Conservation (phyloP, 2,113 vertebrate species). For the Clarias gariepinus region DNA sequence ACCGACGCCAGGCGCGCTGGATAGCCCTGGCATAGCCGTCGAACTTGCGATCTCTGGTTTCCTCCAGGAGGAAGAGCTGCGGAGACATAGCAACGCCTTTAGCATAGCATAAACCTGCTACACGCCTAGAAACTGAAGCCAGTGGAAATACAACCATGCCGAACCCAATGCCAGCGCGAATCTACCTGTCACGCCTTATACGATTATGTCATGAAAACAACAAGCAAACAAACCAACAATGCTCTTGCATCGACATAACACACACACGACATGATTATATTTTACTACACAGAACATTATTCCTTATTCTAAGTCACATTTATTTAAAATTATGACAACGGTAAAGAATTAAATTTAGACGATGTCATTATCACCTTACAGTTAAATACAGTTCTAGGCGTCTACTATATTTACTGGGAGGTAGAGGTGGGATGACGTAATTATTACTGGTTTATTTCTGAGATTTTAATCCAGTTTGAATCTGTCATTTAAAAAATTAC, state of each 20-base stretch:
- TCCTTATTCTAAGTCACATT: neutral
- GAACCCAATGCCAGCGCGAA: neutral
- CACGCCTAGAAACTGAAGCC: neutral
- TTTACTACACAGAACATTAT: neutral
- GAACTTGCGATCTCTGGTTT: constrained; percentile 95
- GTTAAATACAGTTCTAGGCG: neutral
- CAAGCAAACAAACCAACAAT: neutral
- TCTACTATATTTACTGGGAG: neutral
- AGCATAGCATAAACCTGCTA: neutral
- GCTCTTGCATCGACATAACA: neutral
- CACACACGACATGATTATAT: neutral
- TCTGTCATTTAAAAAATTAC: neutral
- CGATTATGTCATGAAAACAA: neutral
- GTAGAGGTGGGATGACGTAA: neutral
- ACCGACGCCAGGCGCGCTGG: constrained; percentile 93
- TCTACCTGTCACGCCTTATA: neutral
- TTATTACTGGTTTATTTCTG: neutral
- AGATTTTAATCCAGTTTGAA: neutral
- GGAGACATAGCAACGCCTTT: constrained; percentile 12
- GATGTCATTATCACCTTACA: neutral
- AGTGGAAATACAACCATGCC: neutral
- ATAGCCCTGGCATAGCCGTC: constrained; percentile 92
- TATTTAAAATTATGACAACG: neutral
- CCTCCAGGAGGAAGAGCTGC: constrained; percentile 94
- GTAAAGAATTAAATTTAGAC: neutral